Conservation (phyloP, 30 jellyfish, hydroid and myxozoan genomes). For the Aurelia sp. region DNA sequence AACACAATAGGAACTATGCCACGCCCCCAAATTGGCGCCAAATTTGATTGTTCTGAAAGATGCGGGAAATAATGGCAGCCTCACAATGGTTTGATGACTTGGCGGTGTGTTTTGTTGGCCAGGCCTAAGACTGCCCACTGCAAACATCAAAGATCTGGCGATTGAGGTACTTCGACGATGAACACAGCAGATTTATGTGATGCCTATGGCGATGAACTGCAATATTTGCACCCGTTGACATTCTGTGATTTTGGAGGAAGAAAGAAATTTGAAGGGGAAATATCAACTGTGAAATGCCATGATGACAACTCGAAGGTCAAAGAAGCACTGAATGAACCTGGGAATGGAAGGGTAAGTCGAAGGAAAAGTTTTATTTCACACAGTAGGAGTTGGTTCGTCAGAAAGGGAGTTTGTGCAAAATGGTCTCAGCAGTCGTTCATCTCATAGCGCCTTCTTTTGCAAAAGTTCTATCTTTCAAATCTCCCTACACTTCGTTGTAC, state of each 20-base stretch:
- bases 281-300: constrained; percentile 69
- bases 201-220: constrained; percentile 75
- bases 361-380: background rate
- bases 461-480: too few relatives aligned
- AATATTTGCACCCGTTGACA: constrained; percentile 35
- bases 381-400: too few relatives aligned
- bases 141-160: too few relatives aligned
- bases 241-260: constrained; percentile 66
- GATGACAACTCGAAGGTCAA: constrained; percentile 79
- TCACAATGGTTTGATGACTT: constrained; percentile 32
- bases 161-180: background rate
- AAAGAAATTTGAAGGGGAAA: constrained; percentile 47
- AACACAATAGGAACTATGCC: too few relatives aligned
- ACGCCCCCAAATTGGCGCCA: constrained; percentile 32
- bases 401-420: too few relatives aligned
- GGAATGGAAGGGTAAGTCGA: constrained; percentile 48
- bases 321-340: constrained; percentile 74
- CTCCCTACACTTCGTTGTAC: too few relatives aligned
- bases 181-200: constrained; percentile 80
- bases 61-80: constrained; percentile 20
- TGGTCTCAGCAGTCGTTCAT: too few relatives aligned
- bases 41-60: background rate
- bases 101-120: background rate
- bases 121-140: background rate
- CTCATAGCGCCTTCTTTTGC: too few relatives aligned